Evolutionary conservation across 1,140 invertebrate species (phyloP), one percentile per base, ranked within the genome.

Genomic region (Wasmannia auropunctata): DNA sequence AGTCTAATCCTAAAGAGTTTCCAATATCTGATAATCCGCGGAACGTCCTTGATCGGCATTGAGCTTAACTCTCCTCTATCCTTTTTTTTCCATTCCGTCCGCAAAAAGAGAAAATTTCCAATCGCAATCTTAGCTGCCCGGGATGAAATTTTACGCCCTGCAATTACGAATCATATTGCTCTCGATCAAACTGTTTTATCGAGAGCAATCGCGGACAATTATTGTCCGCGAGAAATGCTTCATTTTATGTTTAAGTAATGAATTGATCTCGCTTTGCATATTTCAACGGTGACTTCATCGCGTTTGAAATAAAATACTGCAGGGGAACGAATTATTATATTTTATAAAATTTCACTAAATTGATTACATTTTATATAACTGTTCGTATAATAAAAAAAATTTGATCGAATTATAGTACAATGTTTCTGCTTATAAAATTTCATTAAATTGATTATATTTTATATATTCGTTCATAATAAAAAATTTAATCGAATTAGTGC

Each of bases 1-100:
- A 81, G 67, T 91, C 81, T 91, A 91, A 92, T 90, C 88, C 87
- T 92, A 91, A 92, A 92, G 87, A 88, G 81, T 92, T 92, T 92
- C 91, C 91, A 87, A 92, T 92, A 92, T 92, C 91, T 86, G 91
- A 92, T 91, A 92, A 84, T 80, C 60, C 43, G 49, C 14, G 49
- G 37, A 60, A 74, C 79, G 77, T 43, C 74, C 51, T 37, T 60
- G 88, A 87, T 90, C 89, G 77, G 56, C 76, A 46, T 51, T 37
- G 70, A 40, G n/a, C 51, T 87, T 63, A 37, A 11, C 51, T 67
- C 60, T 31, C 22, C n/a, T 51, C 43, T 51, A 7, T 40, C 43
- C 69, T 49, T 28, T 43, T 34, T 40, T 25, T 72, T 25, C 16
- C 10, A 0, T 14, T 58, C 31, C 56, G 54, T 37, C 25, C 28